These are phyloP conservation scores for Acestrorhynchus altus DNA, from an alignment of 2,797 vertebrate species.

Conservation along the genomic window DNA sequence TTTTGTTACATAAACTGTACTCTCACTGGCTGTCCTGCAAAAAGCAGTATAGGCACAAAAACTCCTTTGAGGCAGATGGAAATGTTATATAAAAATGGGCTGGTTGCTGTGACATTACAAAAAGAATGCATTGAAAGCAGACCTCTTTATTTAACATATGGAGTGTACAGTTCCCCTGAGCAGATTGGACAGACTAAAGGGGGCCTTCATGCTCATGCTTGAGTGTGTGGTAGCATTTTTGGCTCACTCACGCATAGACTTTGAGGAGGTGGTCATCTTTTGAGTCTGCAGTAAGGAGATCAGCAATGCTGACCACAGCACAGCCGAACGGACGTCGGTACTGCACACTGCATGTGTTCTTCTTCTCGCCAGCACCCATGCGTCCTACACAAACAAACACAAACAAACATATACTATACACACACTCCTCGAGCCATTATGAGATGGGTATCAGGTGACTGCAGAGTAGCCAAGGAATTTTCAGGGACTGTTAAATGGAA, in stretches of 20 bases:
- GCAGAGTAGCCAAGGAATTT: neutral
- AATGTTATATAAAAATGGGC: no score
- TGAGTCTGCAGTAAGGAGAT: constrained; percentile 92
- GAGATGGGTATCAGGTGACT: neutral
- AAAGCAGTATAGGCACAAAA: no score
- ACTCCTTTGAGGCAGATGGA: no score
- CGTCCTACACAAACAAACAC: constrained; percentile 81
- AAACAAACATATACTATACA: constrained; percentile 48
- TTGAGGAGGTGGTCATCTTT: constrained; percentile 97
- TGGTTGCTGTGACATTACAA: no score
- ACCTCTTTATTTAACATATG: no score
- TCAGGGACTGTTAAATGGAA: neutral
- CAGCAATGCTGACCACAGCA: constrained; percentile 94
- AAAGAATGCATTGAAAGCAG: no score
- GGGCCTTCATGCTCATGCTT: no score
- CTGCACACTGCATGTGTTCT: constrained; percentile 89
- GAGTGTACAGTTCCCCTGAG: no score
- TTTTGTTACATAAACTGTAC: no score
- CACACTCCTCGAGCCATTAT: neutral
- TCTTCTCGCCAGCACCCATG: constrained; percentile 97
- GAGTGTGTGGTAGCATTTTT: neutral
- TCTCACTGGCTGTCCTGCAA: no score
- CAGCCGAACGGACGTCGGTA: constrained; percentile 96
- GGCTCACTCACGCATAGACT: constrained; percentile 92
- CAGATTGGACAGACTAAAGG: no score